Evolutionary conservation across 2,113 vertebrate species (phyloP).

Genomic region (Notarius quadriscutis): DNA sequence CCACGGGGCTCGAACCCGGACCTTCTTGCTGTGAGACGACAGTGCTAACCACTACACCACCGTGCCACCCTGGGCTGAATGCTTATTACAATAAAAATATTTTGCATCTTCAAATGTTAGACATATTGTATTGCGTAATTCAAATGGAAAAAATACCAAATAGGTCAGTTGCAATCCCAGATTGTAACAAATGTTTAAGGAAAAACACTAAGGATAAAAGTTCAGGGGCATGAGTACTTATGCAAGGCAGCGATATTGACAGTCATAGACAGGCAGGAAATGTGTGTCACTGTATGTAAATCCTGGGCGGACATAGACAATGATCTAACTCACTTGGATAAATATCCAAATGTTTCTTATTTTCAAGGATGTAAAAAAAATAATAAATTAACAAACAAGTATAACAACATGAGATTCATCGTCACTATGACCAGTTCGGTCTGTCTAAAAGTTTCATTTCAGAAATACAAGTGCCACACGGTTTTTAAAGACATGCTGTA

Average conservation of each 20-base stretch:
- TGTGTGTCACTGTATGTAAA: not conserved
- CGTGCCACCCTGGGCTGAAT: not conserved
- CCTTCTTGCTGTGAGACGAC: no score
- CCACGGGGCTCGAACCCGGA: no score
- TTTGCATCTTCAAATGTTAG: not conserved
- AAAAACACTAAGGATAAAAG: not conserved
- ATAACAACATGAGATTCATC: not conserved
- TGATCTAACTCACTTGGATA: not conserved
- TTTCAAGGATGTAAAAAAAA: not conserved
- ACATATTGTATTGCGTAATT: not conserved
- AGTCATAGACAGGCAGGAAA: not conserved
- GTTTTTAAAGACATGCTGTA: not conserved
- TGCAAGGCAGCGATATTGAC: not conserved
- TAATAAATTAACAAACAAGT: not conserved
- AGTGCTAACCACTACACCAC: no score
- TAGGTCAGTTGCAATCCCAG: not conserved
- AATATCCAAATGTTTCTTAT: not conserved
- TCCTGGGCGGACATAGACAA: not conserved
- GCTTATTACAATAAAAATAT: not conserved
- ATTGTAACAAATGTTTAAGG: not conserved
- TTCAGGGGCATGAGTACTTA: not conserved
- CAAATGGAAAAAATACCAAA: not conserved
- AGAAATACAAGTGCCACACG: not conserved
- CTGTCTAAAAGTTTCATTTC: not conserved
- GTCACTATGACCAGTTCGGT: not conserved